Base-by-base conservation (phyloP, 2,113 vertebrate species). In the Oreochromis tanganicae region DNA sequence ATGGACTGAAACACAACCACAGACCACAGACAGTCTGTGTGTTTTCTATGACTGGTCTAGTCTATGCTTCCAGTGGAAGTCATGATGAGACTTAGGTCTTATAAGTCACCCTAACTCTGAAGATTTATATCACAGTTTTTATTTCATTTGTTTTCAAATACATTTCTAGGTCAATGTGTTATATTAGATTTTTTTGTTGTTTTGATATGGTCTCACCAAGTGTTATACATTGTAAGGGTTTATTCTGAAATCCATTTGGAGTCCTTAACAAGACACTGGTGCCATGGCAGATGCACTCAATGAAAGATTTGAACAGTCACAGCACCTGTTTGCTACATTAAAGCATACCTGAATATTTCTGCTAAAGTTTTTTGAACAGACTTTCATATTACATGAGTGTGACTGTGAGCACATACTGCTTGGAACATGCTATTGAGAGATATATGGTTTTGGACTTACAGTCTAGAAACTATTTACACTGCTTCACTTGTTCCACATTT, bases 61-160 rank as follows among this genome's bases (percentile, higher is more conserved):
- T 84, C 81, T 78, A 10, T 68, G 43, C 80, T 87, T 90, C 83
- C 85, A 87, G 52, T 80, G 83, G 56, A 88, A 86, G 84, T 86
- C 38, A 43, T 38, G 17, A 36, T 55, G 19, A 52, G 19, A 84
- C 50, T 84, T 90, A 38, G 21, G 41, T 80, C 55, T 84, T 82
- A 29, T 43, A 78, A 66, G 38, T 52, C 5, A 81, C 11, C 82
- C 41, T 55, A 16, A 73, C 19, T 83, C 52, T 56, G 16, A 80
- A 54, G 11, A 43, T 21, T 24, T 13, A 27, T 29, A 8, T 19
- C 3, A 46, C 24, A 27, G 32, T 29, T 82, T 79, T 79, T 87
- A 41, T 75, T 79, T 4, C 17, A 85, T 52, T 66, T 52, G 50
- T 81, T 43, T 38, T 73, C 57, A 36, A 68, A 73, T 48, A 8